Conservation (phyloP, 53 echinoderm and acorn worm species). For the Zoroaster sp. region DNA sequence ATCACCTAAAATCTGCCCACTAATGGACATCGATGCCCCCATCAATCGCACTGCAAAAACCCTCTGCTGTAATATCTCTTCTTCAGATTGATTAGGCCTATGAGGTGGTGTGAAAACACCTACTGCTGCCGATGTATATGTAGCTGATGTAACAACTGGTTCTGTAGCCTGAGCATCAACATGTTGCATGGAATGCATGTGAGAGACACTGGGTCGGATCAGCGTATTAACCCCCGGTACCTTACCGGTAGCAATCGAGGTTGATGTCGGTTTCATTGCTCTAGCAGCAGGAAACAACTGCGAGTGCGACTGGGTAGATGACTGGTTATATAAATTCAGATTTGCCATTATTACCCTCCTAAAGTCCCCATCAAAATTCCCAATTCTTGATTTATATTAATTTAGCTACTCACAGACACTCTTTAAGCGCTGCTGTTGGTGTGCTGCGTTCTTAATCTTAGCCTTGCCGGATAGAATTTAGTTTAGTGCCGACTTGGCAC, state of each 20-base stretch:
- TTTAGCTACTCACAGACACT: no score
- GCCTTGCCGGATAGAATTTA: no score
- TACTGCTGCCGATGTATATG: background rate
- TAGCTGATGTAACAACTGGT: background rate
- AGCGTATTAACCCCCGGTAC: conserved; percentile 37
- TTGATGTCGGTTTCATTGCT: conserved; percentile 10
- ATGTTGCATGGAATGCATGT: background rate
- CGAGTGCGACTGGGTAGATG: background rate
- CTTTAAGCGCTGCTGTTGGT: no score
- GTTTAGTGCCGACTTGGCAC: no score
- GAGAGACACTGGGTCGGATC: background rate
- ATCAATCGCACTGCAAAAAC: conserved; percentile 32
- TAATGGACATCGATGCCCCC: background rate
- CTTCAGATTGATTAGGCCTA: background rate
- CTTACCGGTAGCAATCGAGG: conserved; percentile 11
- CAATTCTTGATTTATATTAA: no score
- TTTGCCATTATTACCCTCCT: no score
- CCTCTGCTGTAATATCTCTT: conserved; percentile 31
- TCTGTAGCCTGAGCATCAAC: background rate
- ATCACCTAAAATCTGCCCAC: background rate
- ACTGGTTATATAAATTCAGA: background rate
- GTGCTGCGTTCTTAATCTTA: no score
- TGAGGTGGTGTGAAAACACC: background rate
- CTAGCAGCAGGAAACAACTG: conserved; percentile 29
- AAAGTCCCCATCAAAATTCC: no score